Base-by-base conservation (phyloP, 2,113 vertebrate species). In the Irena cyanogastra region DNA sequence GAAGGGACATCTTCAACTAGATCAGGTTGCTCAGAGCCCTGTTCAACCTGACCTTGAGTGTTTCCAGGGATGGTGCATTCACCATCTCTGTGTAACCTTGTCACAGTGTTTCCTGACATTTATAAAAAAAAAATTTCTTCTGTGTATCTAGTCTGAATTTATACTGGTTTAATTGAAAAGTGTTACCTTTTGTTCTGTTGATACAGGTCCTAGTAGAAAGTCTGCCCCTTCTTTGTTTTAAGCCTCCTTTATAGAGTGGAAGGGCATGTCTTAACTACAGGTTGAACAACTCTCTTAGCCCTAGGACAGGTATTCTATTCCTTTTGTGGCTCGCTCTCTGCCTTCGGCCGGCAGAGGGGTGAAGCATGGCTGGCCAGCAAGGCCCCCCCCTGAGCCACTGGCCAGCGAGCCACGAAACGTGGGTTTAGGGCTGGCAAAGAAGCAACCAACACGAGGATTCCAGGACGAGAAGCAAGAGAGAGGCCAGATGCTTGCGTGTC, bases 241-340 rank as follows among this genome's bases (percentile, higher is more conserved):
- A 21, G 6, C 2, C 1, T 3, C 1, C 1, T 65, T 45, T 35
- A 26, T 33, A 11, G 4, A 45, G 3, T 31, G 7, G 30, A n/a
- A 80, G 2, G 10, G 8, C 3, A 17, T 2, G 4, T 22, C 6
- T 41, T 22, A 22, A 68, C 16, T 41, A 4, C 16, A 44, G 14
- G 21, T 1, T 54, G 6, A 71, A 15, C 18, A 68, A 30, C 1
- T 44, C 13, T 30, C 56, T 49, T 41, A n/a, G 17, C 57, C 7
- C 7, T 3, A 50, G 16, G 9, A 47, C 1, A n/a, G 9, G 2
- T 20, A 5, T 27, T 71, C 13, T n/a, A n/a, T 1, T 1, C 4
- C 3, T n/a, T n/a, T n/a, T n/a, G n/a, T n/a, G n/a, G n/a, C n/a
- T n/a, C n/a, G n/a, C n/a, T n/a, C n/a, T n/a, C n/a, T n/a, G n/a